These are phyloP conservation scores for Dyspetes luteomarginatus DNA, from an alignment of 2,888 invertebrate species.

Conservation along the genomic window DNA sequence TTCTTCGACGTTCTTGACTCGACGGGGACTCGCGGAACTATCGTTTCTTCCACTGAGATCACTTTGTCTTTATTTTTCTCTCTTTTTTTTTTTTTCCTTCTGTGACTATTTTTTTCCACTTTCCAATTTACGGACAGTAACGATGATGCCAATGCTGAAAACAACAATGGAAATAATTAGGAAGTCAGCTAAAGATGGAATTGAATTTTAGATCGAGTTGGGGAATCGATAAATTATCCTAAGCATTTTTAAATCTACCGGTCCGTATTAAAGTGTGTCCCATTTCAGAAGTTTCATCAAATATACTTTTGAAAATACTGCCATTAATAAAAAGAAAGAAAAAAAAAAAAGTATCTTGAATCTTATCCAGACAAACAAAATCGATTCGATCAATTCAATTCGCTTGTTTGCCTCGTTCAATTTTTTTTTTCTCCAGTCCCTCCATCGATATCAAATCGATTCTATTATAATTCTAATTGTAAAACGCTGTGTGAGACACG, in stretches of 20 bases:
- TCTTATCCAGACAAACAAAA: background rate
- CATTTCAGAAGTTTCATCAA: too few relatives aligned
- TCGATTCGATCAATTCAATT: conserved; percentile 20
- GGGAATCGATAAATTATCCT: background rate
- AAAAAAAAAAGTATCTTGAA: background rate
- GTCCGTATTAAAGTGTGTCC: too few relatives aligned
- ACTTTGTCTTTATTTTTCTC: conserved; percentile 39
- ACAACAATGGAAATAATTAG: conserved; percentile 25
- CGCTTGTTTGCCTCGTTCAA: conserved; percentile 19
- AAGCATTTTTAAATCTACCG: too few relatives aligned
- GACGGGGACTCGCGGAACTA: conserved; percentile 59
- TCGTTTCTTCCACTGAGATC: conserved; percentile 60
- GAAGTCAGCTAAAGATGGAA: background rate
- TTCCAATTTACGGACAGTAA: conserved; percentile 60
- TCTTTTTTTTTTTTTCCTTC: conserved; percentile 52
- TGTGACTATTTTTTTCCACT: conserved; percentile 64
- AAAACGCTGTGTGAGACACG: conserved; percentile 31
- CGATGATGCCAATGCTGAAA: conserved; percentile 18
- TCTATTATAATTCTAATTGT: conserved; percentile 44
- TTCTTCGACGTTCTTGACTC: conserved; percentile 61
- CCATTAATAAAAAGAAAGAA: background rate
- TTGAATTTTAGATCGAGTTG: background rate
- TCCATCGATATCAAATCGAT: conserved; percentile 25
- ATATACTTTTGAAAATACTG: too few relatives aligned
- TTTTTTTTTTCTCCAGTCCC: background rate